Percentiles rank a stretch among this genome's conserved stretches.
phyloP scores from a whole-genome alignment of 1,140 invertebrate genomes.

The Luehdorfia chinensis region DNA sequence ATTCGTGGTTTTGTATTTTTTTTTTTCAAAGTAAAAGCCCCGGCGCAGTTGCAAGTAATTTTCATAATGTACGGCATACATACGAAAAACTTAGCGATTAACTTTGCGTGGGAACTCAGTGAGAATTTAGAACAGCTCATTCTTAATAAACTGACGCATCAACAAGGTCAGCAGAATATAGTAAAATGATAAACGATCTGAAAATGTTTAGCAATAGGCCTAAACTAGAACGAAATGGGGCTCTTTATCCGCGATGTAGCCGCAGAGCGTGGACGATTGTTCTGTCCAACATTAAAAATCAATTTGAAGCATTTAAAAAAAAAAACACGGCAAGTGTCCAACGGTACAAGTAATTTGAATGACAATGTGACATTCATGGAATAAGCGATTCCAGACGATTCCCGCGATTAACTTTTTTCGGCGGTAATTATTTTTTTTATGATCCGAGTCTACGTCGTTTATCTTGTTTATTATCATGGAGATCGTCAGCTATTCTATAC shows the following conservation, averaged over 20 bases:
- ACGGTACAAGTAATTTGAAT: slow-evolving; percentile 38
- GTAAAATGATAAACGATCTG: too few species aligned
- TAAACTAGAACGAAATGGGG: slow-evolving; percentile 8
- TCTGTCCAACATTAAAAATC: slow-evolving; percentile 53
- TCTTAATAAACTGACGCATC: too few species aligned
- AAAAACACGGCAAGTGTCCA: slow-evolving; percentile 23
- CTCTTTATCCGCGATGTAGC: slow-evolving; percentile 13
- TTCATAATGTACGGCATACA: too few species aligned
- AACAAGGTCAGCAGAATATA: too few species aligned
- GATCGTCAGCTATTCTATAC: too few species aligned
- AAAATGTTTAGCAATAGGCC: too few species aligned
- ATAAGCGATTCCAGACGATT: slow-evolving; percentile 15
- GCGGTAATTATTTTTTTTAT: slow-evolving; percentile 14
- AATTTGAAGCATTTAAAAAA: slow-evolving; percentile 42
- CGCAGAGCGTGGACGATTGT: slow-evolving; percentile 18
- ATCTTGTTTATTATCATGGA: slow-evolving; percentile 10
- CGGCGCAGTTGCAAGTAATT: too few species aligned
- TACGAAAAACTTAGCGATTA: too few species aligned
- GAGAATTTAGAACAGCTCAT: too few species aligned
- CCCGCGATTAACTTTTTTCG: slow-evolving; percentile 12
- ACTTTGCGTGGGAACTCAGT: too few species aligned
- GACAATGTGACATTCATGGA: slow-evolving; percentile 30
- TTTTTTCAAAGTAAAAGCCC: too few species aligned
- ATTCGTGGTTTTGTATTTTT: too few species aligned
- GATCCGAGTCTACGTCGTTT: slow-evolving; percentile 6